Conservation (phyloP, 2,888 invertebrate genomes). For the Meiosimyza platycephala region DNA sequence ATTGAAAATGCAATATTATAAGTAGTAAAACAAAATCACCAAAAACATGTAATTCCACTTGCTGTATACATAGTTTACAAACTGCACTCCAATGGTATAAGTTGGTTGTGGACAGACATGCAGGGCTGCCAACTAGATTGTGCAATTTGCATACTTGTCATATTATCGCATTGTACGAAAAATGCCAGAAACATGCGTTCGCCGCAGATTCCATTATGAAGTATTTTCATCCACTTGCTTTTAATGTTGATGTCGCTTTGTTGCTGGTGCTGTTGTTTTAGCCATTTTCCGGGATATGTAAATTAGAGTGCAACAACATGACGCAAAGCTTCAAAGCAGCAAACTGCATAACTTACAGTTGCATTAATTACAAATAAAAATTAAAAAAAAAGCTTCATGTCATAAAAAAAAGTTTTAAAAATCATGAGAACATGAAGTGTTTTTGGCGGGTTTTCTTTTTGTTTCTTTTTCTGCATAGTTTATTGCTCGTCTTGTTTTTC, state of each 20-base stretch:
- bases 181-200: conserved; percentile 33
- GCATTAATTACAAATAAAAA: conserved; percentile 30
- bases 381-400: background rate
- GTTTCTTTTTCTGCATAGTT: too few species aligned
- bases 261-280: background rate
- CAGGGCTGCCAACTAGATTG: conserved; percentile 16
- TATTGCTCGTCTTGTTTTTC: too few species aligned
- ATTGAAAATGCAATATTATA: too few species aligned
- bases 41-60: too few species aligned
- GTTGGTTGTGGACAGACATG: background rate
- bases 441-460: background rate
- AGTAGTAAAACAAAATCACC: too few species aligned
- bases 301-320: conserved; percentile 32
- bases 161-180: conserved; percentile 25
- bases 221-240: conserved; percentile 22
- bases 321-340: conserved; percentile 9
- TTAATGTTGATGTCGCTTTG: conserved; percentile 1
- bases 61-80: too few species aligned
- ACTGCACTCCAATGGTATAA: too few species aligned
- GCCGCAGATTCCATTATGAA: conserved; percentile 18
- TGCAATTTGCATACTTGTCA: conserved; percentile 32
- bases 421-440: background rate
- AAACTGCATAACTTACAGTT: conserved; percentile 31
- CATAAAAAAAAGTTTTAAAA: background rate
- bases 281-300: conserved; percentile 14